These are phyloP conservation scores for Sigmodon hispidus DNA, from an alignment of 2,113 vertebrate species.

Conservation along the genomic window DNA sequence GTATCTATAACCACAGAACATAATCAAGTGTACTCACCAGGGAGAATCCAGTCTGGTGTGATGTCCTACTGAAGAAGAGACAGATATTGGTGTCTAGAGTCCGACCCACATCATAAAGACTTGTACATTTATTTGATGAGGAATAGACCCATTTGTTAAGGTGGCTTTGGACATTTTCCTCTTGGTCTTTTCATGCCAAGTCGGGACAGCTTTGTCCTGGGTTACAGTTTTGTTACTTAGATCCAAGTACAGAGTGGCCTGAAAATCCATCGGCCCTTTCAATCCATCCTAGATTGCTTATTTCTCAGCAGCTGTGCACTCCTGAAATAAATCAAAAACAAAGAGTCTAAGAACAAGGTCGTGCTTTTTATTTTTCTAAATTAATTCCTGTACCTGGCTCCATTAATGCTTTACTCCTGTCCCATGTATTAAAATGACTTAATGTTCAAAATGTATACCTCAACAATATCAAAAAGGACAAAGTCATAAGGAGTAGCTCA, in stretches of 20 bases:
- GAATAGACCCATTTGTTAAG: not conserved
- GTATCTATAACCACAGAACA: accelerated
- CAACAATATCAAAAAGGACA: not conserved
- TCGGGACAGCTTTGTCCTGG: not conserved
- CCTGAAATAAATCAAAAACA: not conserved
- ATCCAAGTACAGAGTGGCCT: not conserved
- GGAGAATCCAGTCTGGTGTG: accelerated
- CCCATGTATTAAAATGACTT: not conserved
- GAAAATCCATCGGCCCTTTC: not conserved
- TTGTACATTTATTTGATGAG: not conserved
- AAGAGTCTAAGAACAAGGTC: not conserved
- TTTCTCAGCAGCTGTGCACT: not conserved
- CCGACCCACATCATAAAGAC: accelerated
- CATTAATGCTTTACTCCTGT: not conserved
- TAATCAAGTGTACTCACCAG: not conserved
- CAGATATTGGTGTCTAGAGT: too few species aligned
- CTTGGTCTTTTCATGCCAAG: not conserved
- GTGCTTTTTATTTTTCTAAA: not conserved
- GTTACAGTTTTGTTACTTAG: not conserved
- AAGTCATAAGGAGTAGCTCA: not conserved
- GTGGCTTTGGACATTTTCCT: not conserved
- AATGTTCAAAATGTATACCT: not conserved
- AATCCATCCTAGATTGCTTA: not conserved
- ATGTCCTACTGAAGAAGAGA: not conserved
- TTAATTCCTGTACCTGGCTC: not conserved